Conservation (phyloP, 1,140 invertebrate species). For the Teleogryllus occipitalis region DNA sequence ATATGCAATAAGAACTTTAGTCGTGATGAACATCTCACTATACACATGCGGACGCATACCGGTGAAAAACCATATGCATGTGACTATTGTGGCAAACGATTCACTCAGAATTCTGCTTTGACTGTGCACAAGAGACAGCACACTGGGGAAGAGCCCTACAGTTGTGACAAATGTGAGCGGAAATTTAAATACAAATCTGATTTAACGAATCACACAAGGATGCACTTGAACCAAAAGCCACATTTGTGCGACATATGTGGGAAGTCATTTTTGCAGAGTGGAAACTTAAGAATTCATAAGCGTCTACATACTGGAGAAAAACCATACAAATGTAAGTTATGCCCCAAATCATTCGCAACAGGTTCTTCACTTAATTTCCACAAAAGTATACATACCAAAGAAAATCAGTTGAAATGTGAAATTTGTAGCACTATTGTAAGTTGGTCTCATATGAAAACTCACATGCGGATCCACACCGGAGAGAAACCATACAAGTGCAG, state of each 20-base stretch:
- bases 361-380: constrained; percentile 43
- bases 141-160: constrained; percentile 53
- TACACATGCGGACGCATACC: constrained; percentile 41
- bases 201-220: constrained; percentile 11
- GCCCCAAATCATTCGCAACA: constrained; percentile 57
- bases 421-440: constrained; percentile 29
- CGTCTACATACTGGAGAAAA: constrained; percentile 48
- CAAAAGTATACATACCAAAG: constrained; percentile 42
- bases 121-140: constrained; percentile 48
- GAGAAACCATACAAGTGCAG: constrained; percentile 37
- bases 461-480: constrained; percentile 27
- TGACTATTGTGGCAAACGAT: constrained; percentile 57
- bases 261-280: constrained; percentile 9
- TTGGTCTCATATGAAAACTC: constrained; percentile 15
- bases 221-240: constrained; percentile 10
- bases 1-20: too few species aligned
- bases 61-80: constrained; percentile 54
- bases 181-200: constrained; percentile 9
- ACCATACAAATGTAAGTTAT: constrained; percentile 60
- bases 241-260: constrained; percentile 13
- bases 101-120: constrained; percentile 56
- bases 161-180: constrained; percentile 14
- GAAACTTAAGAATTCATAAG: not conserved
- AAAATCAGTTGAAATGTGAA: constrained; percentile 49
- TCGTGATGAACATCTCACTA: too few species aligned